Base-by-base conservation (phyloP, 2,113 vertebrate genomes). In the Colaptes auratus region DNA sequence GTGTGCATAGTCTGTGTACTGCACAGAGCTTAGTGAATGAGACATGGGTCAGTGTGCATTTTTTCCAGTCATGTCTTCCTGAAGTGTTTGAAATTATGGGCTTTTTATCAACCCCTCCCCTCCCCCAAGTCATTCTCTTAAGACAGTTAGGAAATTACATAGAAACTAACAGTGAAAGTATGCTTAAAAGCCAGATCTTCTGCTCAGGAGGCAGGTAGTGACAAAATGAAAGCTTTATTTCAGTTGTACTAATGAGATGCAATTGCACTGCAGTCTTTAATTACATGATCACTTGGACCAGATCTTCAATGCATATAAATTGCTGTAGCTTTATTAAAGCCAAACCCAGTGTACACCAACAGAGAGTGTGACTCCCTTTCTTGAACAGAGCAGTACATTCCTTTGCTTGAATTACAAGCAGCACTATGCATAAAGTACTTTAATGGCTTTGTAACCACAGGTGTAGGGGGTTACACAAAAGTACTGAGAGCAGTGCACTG, bases 221-320 rank as follows among this genome's bases (percentile, higher is more conserved):
- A 75, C 58, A 90, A 69, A 91, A 95, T 88, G 53, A 92, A 88
- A 86, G 88, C 58, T 58, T 88, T 72, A 67, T 71, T 82, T 86
- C 44, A 71, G 48, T 33, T 50, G 56, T 74, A 21, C 69, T 83
- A 89, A 93, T 88, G 52, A 95, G 72, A 35, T 88, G 69, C 65
- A 86, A 81, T 94, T 77, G 48, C 91, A 77, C 12, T 83, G 75
- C 79, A 69, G 64, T 61, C 72, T 91, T 88, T 80, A 95, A 91
- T 93, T 93, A 92, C 84, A 72, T 63, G 69, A 91, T 88, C 18
- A 3, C 70, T 70, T 90, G 85, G 85, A 77, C 65, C 73, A 88
- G 48, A 74, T 73, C 73, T 28, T 77, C 85, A 46, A 5, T 53
- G 60, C 39, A 30, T 58, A 71, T 53, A 86, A 91, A 96, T 58